phyloP scores from a whole-genome alignment of 2,113 vertebrate genomes.

The Irena cyanogastra region DNA sequence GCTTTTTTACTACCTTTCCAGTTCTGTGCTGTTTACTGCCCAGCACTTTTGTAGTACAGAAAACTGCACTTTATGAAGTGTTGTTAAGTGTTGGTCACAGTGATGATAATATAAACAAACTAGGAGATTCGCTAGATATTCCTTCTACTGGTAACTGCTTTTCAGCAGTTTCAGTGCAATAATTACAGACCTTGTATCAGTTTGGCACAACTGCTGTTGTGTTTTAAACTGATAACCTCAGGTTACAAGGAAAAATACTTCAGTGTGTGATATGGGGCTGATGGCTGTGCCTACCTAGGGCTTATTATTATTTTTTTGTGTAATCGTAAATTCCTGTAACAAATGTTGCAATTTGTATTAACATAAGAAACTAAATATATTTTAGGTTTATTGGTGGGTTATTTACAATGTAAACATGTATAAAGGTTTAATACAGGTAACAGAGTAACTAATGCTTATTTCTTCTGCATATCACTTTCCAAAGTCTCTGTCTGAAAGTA shows the following conservation, averaged over 20 bases:
- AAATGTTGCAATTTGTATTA: neutral
- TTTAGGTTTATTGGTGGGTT: neutral
- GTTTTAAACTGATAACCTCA: neutral
- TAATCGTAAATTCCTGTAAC: neutral
- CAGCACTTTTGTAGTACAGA: neutral
- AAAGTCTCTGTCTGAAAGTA: neutral
- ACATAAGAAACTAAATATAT: neutral
- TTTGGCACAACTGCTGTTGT: neutral
- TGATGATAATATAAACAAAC: neutral
- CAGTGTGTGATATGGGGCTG: neutral
- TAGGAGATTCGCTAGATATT: neutral
- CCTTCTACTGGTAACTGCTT: neutral
- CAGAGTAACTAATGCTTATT: neutral
- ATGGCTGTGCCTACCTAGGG: neutral
- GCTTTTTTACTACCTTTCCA: neutral
- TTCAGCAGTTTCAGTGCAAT: neutral
- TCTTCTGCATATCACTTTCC: neutral
- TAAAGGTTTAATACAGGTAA: neutral
- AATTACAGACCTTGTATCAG: neutral
- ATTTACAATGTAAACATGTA: neutral
- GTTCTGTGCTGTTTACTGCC: neutral
- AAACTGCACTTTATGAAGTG: neutral
- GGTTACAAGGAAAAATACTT: neutral
- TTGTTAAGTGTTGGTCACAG: neutral
- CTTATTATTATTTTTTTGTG: neutral